Evolutionary conservation across 2,888 invertebrate genomes (phyloP).

Genomic region (Meiosimyza platycephala): DNA sequence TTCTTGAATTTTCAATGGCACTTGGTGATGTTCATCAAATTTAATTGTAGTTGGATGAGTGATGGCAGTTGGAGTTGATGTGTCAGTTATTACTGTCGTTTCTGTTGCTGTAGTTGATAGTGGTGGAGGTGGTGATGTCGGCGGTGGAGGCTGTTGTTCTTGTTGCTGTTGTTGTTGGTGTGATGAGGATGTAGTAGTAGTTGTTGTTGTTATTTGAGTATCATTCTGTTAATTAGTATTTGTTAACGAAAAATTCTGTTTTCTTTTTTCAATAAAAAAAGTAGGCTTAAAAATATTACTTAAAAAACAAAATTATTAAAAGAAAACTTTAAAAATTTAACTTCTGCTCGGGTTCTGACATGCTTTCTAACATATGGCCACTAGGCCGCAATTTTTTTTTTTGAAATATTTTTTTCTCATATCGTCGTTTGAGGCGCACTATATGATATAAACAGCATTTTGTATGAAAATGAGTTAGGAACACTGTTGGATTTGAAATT

Average conservation of each 20-base stretch:
- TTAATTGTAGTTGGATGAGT: conserved; percentile 54
- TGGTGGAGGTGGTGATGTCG: conserved; percentile 65
- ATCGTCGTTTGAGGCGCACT: too few relatives aligned
- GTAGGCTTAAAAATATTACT: neutral
- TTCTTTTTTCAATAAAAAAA: conserved; percentile 40
- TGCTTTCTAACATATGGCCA: too few relatives aligned
- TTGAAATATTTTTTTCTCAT: too few relatives aligned
- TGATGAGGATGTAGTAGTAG: conserved; percentile 45
- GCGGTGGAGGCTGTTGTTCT: conserved; percentile 37
- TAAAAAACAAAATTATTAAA: too few relatives aligned
- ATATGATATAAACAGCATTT: too few relatives aligned
- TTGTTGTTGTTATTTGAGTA: conserved; percentile 56
- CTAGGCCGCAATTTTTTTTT: too few relatives aligned
- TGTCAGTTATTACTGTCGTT: conserved; percentile 57
- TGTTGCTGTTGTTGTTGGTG: conserved; percentile 36
- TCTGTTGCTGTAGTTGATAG: conserved; percentile 52
- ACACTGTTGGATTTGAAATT: too few relatives aligned
- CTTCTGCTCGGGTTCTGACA: too few relatives aligned
- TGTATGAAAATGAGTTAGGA: too few relatives aligned
- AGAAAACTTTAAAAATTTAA: too few relatives aligned
- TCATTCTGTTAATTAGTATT: conserved; percentile 66
- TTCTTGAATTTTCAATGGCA: conserved; percentile 61
- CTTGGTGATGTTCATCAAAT: conserved; percentile 45
- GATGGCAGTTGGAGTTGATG: conserved; percentile 58
- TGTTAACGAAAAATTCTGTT: conserved; percentile 56